These are phyloP conservation scores for Leptinotarsa haldemani DNA, from an alignment of 2,888 invertebrate genomes.

Conservation along the genomic window DNA sequence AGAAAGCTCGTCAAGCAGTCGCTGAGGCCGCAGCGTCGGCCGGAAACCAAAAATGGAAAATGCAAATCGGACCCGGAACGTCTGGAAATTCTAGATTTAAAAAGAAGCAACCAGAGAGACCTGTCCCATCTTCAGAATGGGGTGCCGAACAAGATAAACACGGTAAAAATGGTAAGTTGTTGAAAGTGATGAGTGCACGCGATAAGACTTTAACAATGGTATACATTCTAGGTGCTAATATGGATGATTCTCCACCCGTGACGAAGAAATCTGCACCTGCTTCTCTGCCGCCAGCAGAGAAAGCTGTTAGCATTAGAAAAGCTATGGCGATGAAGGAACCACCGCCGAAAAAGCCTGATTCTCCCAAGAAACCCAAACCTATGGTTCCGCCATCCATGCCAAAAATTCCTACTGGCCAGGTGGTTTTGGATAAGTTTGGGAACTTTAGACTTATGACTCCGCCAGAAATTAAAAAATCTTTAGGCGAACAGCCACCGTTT, in stretches of 20 bases:
- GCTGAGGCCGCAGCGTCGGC: conserved; percentile 67
- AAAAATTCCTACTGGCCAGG: conserved; percentile 68
- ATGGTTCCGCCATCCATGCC: conserved; percentile 52
- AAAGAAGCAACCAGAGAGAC: conserved; percentile 71
- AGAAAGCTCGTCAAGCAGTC: conserved; percentile 67
- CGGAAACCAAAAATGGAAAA: conserved; percentile 75
- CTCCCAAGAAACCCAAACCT: conserved; percentile 52
- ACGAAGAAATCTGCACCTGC: conserved; percentile 68
- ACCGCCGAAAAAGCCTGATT: conserved; percentile 64
- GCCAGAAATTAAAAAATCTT: conserved; percentile 61
- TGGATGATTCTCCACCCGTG: conserved; percentile 49
- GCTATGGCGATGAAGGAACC: conserved; percentile 75
- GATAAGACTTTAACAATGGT: background rate
- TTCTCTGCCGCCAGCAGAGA: conserved; percentile 67
- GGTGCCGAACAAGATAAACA: conserved; percentile 67
- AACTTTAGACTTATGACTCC: conserved; percentile 74
- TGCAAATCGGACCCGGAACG: conserved; percentile 74
- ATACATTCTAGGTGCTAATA: conserved; percentile 24
- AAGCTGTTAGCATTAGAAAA: conserved; percentile 72
- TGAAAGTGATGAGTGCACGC: no score
- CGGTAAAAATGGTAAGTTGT: conserved; percentile 59
- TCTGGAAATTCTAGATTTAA: conserved; percentile 69
- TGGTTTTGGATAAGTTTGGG: conserved; percentile 80
- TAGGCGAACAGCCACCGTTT: conserved; percentile 55
- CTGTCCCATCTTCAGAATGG: conserved; percentile 62